These are phyloP conservation scores for Propithecus coquereli DNA, from an alignment of 2,113 vertebrate genomes.

Conservation along the genomic window DNA sequence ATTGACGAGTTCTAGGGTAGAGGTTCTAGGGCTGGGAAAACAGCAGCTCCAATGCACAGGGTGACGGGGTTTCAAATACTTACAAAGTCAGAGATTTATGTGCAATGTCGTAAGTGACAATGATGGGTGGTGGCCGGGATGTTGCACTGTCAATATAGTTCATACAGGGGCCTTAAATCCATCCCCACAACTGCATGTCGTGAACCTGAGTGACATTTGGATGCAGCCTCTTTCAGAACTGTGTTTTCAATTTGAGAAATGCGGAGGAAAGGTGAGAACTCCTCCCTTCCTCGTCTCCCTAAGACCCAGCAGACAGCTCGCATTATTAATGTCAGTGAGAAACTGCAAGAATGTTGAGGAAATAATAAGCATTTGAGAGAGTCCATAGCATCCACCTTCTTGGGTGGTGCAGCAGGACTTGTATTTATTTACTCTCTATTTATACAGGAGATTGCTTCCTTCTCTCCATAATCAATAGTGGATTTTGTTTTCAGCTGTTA, in stretches of 20 bases:
- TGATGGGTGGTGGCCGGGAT: neutral
- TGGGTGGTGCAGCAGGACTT: neutral
- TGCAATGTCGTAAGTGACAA: neutral
- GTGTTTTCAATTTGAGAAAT: neutral
- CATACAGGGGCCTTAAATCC: neutral
- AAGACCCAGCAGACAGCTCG: neutral
- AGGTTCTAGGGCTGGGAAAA: neutral
- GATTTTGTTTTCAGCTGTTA: neutral
- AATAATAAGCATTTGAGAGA: neutral
- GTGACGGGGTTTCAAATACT: neutral
- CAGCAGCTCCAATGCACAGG: neutral
- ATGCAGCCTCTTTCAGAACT: neutral
- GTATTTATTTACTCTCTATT: neutral
- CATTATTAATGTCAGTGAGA: neutral
- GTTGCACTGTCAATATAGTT: neutral
- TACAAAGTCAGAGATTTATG: neutral
- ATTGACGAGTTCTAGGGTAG: neutral
- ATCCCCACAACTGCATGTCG: neutral
- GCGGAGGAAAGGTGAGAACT: constrained; percentile 3
- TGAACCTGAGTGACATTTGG: neutral
- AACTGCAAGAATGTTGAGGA: neutral
- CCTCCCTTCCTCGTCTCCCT: neutral
- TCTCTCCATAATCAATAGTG: neutral
- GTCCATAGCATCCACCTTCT: neutral
- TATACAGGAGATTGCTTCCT: neutral